A percentile compares a stretch with the other conserved stretches of the same genome.
phyloP scores from a whole-genome alignment of 1,140 invertebrate species.

The Mylabris phalerata region DNA sequence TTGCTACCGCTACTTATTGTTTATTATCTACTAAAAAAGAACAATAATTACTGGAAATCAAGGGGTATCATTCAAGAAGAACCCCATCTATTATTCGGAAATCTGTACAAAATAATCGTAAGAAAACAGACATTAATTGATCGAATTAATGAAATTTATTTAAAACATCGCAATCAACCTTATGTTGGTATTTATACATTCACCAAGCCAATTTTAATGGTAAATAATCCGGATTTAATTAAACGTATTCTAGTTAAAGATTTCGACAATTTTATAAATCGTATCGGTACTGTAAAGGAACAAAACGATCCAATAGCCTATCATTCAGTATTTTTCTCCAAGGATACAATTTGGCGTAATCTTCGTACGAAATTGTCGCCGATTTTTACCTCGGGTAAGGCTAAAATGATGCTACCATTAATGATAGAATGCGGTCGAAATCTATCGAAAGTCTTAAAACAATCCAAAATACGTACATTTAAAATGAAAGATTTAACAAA shows the following conservation, averaged over 20 bases:
- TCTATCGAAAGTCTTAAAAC: conserved; percentile 26
- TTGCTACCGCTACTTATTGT: neutral
- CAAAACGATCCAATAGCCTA: conserved; percentile 44
- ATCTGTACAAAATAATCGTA: neutral
- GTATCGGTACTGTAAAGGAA: conserved; percentile 42
- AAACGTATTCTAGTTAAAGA: conserved; percentile 46
- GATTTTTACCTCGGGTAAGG: conserved; percentile 41
- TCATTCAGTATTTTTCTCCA: conserved; percentile 34
- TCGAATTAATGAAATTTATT: conserved; percentile 21
- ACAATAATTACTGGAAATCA: conserved; percentile 2
- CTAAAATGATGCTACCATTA: conserved; percentile 42
- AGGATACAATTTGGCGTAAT: conserved; percentile 40
- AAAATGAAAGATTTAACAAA: conserved; percentile 45
- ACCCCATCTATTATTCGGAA: neutral
- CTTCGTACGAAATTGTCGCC: conserved; percentile 39
- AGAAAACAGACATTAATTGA: neutral
- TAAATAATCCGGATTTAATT: conserved; percentile 43
- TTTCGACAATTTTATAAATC: conserved; percentile 47
- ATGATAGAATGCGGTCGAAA: conserved; percentile 32
- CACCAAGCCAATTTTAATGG: conserved; percentile 32
- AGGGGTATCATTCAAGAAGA: neutral
- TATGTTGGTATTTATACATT: conserved; percentile 42
- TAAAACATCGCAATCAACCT: conserved; percentile 30
- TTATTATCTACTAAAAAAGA: neutral
- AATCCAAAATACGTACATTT: neutral